Conservation (phyloP, 2,797 vertebrate species). For the Esox masquinongy region DNA sequence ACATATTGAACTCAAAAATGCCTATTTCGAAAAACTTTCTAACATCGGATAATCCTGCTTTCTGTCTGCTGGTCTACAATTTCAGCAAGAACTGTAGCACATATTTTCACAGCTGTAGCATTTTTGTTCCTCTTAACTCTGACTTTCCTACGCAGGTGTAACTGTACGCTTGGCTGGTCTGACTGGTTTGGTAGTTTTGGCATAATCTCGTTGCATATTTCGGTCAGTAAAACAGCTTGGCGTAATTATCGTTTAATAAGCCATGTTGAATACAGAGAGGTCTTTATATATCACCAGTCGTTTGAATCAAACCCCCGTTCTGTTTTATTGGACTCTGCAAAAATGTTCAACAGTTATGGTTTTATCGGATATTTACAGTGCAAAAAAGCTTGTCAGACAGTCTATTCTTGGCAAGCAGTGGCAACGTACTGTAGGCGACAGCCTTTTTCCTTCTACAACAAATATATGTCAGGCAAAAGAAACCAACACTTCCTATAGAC, state of each 20-base stretch:
- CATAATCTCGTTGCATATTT: not conserved
- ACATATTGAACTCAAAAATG: too few species aligned
- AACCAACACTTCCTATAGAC: too few species aligned
- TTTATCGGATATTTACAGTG: not conserved
- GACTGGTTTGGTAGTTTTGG: conserved; percentile 1
- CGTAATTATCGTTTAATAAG: not conserved
- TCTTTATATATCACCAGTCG: not conserved
- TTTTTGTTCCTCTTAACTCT: not conserved
- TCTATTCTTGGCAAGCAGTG: too few species aligned
- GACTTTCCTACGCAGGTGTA: not conserved
- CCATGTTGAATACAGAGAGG: not conserved
- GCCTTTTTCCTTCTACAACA: too few species aligned
- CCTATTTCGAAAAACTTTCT: not conserved
- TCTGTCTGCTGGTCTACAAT: not conserved
- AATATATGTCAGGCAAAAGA: too few species aligned
- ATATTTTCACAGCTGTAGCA: not conserved
- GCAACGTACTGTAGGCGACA: too few species aligned
- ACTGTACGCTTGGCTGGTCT: not conserved
- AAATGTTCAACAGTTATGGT: not conserved
- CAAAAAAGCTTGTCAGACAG: too few species aligned
- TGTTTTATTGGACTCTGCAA: not conserved
- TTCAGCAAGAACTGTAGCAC: not conserved
- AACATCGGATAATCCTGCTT: not conserved
- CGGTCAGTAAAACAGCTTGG: not conserved
- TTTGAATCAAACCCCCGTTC: not conserved